Conservation (phyloP, 2,113 vertebrate genomes). For the Anhinga rufa region DNA sequence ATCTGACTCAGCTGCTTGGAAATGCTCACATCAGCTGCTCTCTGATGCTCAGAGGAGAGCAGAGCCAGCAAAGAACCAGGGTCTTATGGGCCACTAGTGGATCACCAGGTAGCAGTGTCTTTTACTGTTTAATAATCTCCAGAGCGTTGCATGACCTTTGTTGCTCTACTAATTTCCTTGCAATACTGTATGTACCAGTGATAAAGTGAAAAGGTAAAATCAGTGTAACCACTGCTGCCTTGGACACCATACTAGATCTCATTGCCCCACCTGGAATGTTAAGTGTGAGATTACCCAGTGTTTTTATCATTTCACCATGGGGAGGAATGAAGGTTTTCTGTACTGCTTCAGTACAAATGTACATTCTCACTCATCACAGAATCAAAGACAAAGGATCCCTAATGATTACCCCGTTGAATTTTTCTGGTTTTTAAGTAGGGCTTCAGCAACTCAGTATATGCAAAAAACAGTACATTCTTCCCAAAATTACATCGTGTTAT, state of each 20-base stretch:
- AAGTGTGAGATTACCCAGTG: neutral
- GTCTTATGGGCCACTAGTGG: neutral
- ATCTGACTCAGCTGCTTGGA: neutral
- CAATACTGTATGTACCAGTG: neutral
- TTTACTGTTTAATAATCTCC: neutral
- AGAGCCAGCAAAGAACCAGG: neutral
- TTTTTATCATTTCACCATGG: neutral
- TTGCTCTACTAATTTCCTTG: neutral
- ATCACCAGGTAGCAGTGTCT: neutral
- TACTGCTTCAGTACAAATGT: neutral
- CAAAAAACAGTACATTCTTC: neutral
- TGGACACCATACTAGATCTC: neutral
- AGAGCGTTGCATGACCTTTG: neutral
- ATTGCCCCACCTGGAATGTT: neutral
- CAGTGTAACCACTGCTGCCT: neutral
- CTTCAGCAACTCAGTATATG: neutral
- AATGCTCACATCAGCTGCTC: neutral
- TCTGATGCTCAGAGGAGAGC: neutral
- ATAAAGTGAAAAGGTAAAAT: neutral
- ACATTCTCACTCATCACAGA: neutral
- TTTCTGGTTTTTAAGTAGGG: neutral
- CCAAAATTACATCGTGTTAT: neutral
- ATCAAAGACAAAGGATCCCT: neutral
- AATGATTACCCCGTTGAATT: neutral
- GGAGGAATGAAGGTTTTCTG: neutral